A percentile compares a stretch with the other conserved stretches of the same genome.
phyloP scores from a whole-genome alignment of 2,888 invertebrate genomes.

The Adineta ricciae region DNA sequence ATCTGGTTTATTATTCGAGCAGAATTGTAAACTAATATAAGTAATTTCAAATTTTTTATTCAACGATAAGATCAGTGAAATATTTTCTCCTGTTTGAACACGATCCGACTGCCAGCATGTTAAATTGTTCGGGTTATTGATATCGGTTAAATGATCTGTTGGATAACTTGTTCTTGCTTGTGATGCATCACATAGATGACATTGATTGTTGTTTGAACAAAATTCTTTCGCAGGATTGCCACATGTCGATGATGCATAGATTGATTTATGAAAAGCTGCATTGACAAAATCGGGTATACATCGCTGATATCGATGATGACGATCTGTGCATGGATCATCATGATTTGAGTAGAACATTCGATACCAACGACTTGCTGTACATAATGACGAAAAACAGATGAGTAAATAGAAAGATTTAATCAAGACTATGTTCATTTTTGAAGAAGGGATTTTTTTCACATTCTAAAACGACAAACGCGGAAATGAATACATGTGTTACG shows the following conservation, averaged over 20 bases:
- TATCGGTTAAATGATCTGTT: slow-evolving; percentile 24
- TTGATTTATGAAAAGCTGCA: slow-evolving; percentile 26
- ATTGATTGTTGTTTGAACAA: slow-evolving; percentile 21
- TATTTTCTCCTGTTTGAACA: slow-evolving; percentile 56
- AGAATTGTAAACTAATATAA: slow-evolving; percentile 74
- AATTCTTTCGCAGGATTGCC: slow-evolving; percentile 25
- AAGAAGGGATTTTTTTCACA: neutral
- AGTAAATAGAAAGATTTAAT: neutral
- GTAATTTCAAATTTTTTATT: slow-evolving; percentile 94
- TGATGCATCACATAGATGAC: slow-evolving; percentile 27
- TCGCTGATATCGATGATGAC: slow-evolving; percentile 24
- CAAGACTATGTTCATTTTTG: neutral
- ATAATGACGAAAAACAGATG: neutral
- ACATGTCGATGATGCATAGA: slow-evolving; percentile 31
- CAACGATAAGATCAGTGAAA: slow-evolving; percentile 77
- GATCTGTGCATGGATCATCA: slow-evolving; percentile 31
- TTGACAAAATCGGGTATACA: slow-evolving; percentile 33
- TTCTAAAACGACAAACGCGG: neutral
- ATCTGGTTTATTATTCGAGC: slow-evolving; percentile 59
- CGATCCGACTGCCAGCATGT: slow-evolving; percentile 32
- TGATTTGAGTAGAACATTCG: slow-evolving; percentile 12
- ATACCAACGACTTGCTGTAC: slow-evolving; percentile 17
- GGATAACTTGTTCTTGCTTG: neutral
- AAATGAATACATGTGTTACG: neutral
- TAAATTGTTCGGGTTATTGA: slow-evolving; percentile 25